A percentile compares a stretch with the other conserved stretches of the same genome.
phyloP scores from a whole-genome alignment of 2,888 invertebrate genomes.

The Agrochola lychnidis region DNA sequence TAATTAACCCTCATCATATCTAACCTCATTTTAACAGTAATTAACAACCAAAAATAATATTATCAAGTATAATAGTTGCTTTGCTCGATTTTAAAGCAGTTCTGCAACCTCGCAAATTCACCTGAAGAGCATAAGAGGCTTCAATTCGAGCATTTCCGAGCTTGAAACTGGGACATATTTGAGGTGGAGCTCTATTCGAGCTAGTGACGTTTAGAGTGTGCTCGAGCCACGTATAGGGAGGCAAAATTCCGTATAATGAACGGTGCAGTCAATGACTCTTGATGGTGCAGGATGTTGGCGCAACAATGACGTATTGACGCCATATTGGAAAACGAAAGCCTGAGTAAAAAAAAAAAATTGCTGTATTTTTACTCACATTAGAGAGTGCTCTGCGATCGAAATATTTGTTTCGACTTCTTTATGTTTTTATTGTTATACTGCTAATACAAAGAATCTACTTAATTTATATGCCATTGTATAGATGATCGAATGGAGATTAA shows the following conservation, averaged over 20 bases:
- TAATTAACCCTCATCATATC: slow-evolving; percentile 16
- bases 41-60: slow-evolving; percentile 8
- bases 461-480: no score
- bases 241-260: slow-evolving; percentile 76
- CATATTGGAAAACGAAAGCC: slow-evolving; percentile 43
- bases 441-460: no score
- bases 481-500: no score
- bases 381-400: no score
- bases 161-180: slow-evolving; percentile 51
- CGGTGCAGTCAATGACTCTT: slow-evolving; percentile 76
- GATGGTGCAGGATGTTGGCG: slow-evolving; percentile 79
- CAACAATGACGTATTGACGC: slow-evolving; percentile 75
- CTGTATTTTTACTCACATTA: not conserved
- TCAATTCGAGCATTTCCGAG: slow-evolving; percentile 46
- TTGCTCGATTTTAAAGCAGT: not conserved
- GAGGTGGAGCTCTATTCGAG: slow-evolving; percentile 55
- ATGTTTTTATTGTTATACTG: no score
- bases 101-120: slow-evolving; percentile 27
- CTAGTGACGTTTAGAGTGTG: slow-evolving; percentile 56
- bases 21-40: slow-evolving; percentile 8
- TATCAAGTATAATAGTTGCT: not conserved
- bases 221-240: slow-evolving; percentile 65
- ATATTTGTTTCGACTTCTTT: no score
- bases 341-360: not conserved
- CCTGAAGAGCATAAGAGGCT: slow-evolving; percentile 42